Evolutionary conservation across 2,888 invertebrate genomes (phyloP).

Genomic region (Acronicta alni): DNA sequence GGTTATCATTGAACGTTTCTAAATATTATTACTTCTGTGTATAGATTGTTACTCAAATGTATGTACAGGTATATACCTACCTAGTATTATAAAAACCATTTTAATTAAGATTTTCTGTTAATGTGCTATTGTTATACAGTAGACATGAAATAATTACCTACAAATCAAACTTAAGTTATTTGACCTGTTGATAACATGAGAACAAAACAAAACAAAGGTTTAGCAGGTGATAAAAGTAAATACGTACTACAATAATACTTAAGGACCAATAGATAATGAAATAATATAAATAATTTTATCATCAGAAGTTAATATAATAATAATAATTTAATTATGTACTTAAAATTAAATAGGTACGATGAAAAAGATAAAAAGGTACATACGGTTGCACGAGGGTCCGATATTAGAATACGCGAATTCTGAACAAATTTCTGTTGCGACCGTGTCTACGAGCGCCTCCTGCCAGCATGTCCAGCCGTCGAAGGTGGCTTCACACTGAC

Average conservation of each 20-base stretch:
- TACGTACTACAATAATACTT: not conserved
- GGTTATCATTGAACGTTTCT: too few relatives aligned
- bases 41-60: too few relatives aligned
- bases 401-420: conserved; percentile 89
- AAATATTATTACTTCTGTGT: too few relatives aligned
- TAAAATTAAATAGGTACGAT: too few relatives aligned
- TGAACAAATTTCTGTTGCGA: conserved; percentile 86
- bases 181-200: conserved; percentile 1
- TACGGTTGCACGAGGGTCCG: conserved; percentile 89
- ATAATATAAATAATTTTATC: not conserved
- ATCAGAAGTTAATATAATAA: too few relatives aligned
- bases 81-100: too few relatives aligned
- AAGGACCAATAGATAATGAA: too few relatives aligned
- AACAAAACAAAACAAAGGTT: conserved; percentile 4
- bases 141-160: not conserved
- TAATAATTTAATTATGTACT: too few relatives aligned
- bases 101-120: not conserved
- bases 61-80: too few relatives aligned
- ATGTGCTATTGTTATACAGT: not conserved
- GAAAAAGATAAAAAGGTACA: conserved; percentile 57
- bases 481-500: conserved; percentile 88
- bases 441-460: conserved; percentile 74
- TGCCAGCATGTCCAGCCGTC: conserved; percentile 91
- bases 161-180: not conserved
- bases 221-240: not conserved